Base-by-base conservation (phyloP, 2,888 invertebrate species). In the Scaptomyza flava region DNA sequence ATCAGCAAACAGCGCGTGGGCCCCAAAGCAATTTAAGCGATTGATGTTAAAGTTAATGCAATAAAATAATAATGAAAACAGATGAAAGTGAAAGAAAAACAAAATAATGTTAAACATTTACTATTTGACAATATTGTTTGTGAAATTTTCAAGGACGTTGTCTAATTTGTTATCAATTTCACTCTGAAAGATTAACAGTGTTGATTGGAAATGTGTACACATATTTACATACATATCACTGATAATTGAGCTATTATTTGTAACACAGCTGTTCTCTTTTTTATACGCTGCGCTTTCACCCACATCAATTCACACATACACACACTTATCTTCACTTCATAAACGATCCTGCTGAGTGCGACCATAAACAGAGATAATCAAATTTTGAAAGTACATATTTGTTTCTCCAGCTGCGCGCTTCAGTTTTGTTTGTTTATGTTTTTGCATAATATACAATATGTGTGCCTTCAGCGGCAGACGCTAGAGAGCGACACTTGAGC, bases 31-130 rank as follows among this genome's bases (percentile, higher is more conserved):
- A 60, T 65, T 63, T 56, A 60, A 51, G 31, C 65, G 62, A 76
- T 76, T 75, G 64, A 75, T 69, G 69, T 69, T 30, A 43, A 69
- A 62, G 43, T 61, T 64, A 50, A 50, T 60, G 65, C 57, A 65
- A 79, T 76, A 65, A 79, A 75, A 75, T 69, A 79, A 58, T 65
- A 61, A 74, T 69, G 59, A 62, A 79, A 60, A 36, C 34, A 5
- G 23, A 54, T 47, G 51, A 43, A 51, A 51, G 51, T 51, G 45
- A 58, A 45, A 50, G 68, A 58, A n/a, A 6, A 20, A n/a, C 34
- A 67, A 6, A 27, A 20, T 34, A 42, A 47, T 46, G 31, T 17
- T 14, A 12, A 12, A 65, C 14, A 20, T 65, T 36, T 48, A 1
- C 17, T 51, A 17, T 20, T 5, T n/a, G 6, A 20, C 20, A 14